These are phyloP conservation scores for Apeira syringaria DNA, from an alignment of 2,888 invertebrate genomes.

Conservation along the genomic window DNA sequence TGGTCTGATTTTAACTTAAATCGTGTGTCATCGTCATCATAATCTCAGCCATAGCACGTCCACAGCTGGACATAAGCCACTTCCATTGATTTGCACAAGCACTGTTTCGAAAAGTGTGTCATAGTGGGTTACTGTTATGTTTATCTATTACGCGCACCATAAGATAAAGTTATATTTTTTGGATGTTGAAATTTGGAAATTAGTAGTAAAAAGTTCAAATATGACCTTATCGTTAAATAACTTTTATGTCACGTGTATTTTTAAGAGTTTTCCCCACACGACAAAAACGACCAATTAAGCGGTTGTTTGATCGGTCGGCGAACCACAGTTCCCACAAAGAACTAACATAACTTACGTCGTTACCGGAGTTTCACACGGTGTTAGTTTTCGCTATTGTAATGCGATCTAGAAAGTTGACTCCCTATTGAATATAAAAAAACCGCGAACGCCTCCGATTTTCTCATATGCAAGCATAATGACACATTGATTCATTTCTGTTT, in stretches of 20 bases:
- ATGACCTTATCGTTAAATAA: too few relatives aligned
- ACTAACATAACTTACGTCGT: slow-evolving; percentile 8
- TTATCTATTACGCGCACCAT: too few relatives aligned
- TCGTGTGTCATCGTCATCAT: too few relatives aligned
- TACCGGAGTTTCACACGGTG: slow-evolving; percentile 18
- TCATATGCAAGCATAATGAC: slow-evolving; percentile 5
- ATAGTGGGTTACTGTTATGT: too few relatives aligned
- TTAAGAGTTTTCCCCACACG: slow-evolving; percentile 2
- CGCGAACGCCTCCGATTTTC: slow-evolving; percentile 3
- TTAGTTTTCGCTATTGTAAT: slow-evolving; percentile 22
- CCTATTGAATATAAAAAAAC: slow-evolving; percentile 5
- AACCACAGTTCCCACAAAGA: slow-evolving; percentile 11
- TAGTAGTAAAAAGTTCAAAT: too few relatives aligned
- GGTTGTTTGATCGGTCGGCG: slow-evolving; percentile 12
- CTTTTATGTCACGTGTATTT: background rate
- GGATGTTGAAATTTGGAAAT: too few relatives aligned
- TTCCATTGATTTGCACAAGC: too few relatives aligned
- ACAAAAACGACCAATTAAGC: slow-evolving; percentile 15
- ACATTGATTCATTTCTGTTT: background rate
- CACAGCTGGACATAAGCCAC: too few relatives aligned
- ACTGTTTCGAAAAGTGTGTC: too few relatives aligned
- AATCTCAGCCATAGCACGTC: too few relatives aligned
- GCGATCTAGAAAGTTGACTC: slow-evolving; percentile 13
- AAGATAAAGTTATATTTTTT: too few relatives aligned
- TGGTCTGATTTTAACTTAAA: too few relatives aligned